phyloP scores from a whole-genome alignment of 2,797 vertebrate genomes.

The Cygnus olor region DNA sequence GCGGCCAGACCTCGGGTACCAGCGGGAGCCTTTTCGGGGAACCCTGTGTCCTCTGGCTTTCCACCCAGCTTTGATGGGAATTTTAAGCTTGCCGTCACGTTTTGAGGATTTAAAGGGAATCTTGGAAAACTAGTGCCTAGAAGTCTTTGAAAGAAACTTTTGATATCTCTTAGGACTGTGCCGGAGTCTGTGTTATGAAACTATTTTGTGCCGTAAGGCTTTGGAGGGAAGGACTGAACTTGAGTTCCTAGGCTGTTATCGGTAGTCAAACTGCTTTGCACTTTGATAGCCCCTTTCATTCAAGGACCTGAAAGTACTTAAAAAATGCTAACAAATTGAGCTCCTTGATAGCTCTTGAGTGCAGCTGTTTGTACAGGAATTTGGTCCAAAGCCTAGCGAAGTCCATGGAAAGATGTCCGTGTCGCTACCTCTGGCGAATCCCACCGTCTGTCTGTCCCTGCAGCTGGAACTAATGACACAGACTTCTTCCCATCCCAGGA shows the following conservation, averaged over 20 bases:
- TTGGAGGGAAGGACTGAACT: not conserved
- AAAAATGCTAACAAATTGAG: constrained; percentile 48
- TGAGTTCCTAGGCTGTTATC: not conserved
- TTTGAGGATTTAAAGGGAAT: not conserved
- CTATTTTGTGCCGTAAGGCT: not conserved
- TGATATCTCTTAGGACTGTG: not conserved
- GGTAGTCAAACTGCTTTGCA: not conserved
- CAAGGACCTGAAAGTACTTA: constrained; percentile 29
- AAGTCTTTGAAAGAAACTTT: not conserved
- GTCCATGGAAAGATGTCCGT: constrained; percentile 5
- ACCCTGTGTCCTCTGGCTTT: not conserved
- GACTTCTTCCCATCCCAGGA: not conserved
- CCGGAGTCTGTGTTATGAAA: not conserved
- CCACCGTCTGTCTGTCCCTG: not conserved
- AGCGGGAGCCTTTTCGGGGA: fast-evolving
- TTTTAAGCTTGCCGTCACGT: not conserved
- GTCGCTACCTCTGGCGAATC: not conserved
- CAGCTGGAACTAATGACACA: not conserved
- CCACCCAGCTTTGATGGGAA: not conserved
- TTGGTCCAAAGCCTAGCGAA: constrained; percentile 9
- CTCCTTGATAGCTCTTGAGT: constrained; percentile 28
- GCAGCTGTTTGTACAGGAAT: constrained; percentile 11
- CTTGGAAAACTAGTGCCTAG: not conserved
- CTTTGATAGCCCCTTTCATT: constrained; percentile 36
- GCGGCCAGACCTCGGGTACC: fast-evolving